Base-by-base conservation (phyloP, 2,113 vertebrate genomes). In the Tragelaphus imberbis region DNA sequence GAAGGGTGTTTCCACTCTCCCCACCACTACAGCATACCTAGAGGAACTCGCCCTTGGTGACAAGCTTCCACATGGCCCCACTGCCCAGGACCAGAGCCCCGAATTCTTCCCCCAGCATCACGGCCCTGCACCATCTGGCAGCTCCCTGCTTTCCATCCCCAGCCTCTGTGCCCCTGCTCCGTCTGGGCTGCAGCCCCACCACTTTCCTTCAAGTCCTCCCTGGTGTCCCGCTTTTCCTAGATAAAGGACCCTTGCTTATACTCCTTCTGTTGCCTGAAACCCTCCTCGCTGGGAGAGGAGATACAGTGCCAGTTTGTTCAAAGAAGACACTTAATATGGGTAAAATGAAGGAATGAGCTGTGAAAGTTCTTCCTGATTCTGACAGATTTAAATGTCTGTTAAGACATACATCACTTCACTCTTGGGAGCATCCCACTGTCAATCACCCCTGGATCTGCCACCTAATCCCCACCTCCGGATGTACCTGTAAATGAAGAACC, bases 141-240 rank as follows among this genome's bases (percentile, higher is more conserved):
- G 28, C 13, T 55, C 33, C 19, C 30, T 27, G 6, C 14, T 59
- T 47, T 23, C 15, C 23, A 19, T 36, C 56, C 8, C 61, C 6
- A 25, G 65, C 13, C 19, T 17, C 19, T 36, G 33, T 3, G 1
- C 28, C 30, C 75, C 40, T 25, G 11, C n/a, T 16, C 51, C 12
- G 0, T 23, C 9, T 53, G 17, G 7, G 15, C 44, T 12, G 58
- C 33, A 23, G 23, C 15, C 40, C 59, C 1, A 7, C 6, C 15
- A 36, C 47, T 23, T 30, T 68, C 30, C 15, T 7, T 40, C 19
- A 23, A 10, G 55, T 44, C 23, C 40, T 27, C 30, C 81, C 59
- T 19, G 5, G 9, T 0, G 44, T 3, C 7, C 2, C 0, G 7
- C 55, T 28, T n/a, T 49, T 56, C 61, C 92, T 25, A 33, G 12